These are phyloP conservation scores for Ophion costatus DNA, from an alignment of 2,888 invertebrate genomes.

Conservation along the genomic window DNA sequence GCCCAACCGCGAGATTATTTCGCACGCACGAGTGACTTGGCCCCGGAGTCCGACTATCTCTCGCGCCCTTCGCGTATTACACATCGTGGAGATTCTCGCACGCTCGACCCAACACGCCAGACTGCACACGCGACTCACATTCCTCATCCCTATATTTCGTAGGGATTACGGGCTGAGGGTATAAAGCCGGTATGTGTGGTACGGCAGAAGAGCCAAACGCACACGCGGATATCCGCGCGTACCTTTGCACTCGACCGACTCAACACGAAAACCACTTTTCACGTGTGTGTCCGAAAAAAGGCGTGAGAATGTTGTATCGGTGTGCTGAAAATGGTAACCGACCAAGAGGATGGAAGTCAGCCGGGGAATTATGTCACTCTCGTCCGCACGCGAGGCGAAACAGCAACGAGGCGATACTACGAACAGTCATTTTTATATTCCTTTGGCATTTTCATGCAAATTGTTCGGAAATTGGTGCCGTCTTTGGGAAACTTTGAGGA, in stretches of 20 bases:
- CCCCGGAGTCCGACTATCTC: conserved; percentile 61
- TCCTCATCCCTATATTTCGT: conserved; percentile 35
- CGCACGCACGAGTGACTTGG: conserved; percentile 74
- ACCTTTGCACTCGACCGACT: neutral
- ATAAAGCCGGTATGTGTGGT: neutral
- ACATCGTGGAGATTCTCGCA: conserved; percentile 23
- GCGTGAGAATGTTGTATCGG: conserved; percentile 54
- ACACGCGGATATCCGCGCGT: neutral
- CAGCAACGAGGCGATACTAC: neutral
- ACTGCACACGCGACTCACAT: conserved; percentile 68
- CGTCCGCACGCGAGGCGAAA: conserved; percentile 10
- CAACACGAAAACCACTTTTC: conserved; percentile 18
- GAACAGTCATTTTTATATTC: neutral
- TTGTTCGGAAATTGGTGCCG: neutral
- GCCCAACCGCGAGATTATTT: conserved; percentile 73
- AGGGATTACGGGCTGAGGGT: conserved; percentile 28
- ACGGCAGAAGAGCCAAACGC: neutral
- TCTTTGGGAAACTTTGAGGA: too few species aligned
- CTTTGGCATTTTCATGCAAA: neutral
- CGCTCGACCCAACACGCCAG: conserved; percentile 62
- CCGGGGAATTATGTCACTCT: conserved; percentile 23
- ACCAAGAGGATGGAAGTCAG: conserved; percentile 4
- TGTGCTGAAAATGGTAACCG: conserved; percentile 26
- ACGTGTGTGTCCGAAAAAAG: conserved; percentile 46
- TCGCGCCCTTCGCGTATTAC: conserved; percentile 24